Base-by-base conservation (phyloP, 1,140 invertebrate genomes). In the Pseudoatta argentina region DNA sequence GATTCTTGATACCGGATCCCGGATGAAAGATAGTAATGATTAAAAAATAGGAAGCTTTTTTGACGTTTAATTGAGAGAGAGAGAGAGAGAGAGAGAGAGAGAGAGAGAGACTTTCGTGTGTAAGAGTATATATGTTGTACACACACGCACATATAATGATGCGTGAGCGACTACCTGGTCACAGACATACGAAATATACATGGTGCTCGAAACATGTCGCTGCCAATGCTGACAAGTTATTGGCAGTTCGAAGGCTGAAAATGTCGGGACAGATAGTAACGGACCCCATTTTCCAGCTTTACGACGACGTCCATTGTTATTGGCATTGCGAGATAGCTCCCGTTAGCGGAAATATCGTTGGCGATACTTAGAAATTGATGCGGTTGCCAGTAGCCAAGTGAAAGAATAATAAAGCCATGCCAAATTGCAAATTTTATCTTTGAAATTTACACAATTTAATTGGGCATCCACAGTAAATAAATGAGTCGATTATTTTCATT, bases 271-370 rank as follows among this genome's bases (percentile, higher is more conserved):
- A 59, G 79, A 78, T 86, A 87, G 89, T 93, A 93, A 93, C 82
- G 85, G 73, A 89, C 75, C 86, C 92, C 89, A 90, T 93, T 93
- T 93, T 93, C 92, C 88, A 87, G 89, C 81, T 93, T 94, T 93
- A 94, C 90, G 92, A 93, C 92, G 91, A 94, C 89, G 91, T 82
- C 67, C 88, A 93, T 92, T 93, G 92, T 93, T 93, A 93, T 92
- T 93, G 91, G 89, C 91, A 91, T 87, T 66, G 78, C 87, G 83
- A 67, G 61, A 85, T 78, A 59, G 63, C 55, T 75, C 57, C 63
- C 44, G 72, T 63, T 78, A 73, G 63, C 59, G 86, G 76, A 63
- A 90, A 82, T 78, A 83, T 63, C 51, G 71, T 86, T 72, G 57
- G 30, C 34, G 89, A 86, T 83, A 81, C 66, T 71, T 81, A 6